A percentile compares a stretch with the other conserved stretches of the same genome.
phyloP scores from a whole-genome alignment of 2,888 invertebrate genomes.

The Mesorhabditis spiculigera region DNA sequence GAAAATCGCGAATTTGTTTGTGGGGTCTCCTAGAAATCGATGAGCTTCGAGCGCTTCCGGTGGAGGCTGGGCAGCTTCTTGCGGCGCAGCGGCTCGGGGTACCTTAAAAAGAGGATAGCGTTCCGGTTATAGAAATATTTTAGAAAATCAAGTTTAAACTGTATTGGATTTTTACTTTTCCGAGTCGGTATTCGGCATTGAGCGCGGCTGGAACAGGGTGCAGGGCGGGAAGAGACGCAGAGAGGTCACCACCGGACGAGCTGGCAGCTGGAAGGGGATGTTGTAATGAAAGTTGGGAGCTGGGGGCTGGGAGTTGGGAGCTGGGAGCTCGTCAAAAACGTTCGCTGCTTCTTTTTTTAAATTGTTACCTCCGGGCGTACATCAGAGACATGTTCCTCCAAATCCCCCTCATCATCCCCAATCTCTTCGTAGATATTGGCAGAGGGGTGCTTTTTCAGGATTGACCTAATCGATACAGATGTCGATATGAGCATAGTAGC shows the following conservation, averaged over 20 bases:
- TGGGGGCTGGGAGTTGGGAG: too few relatives aligned
- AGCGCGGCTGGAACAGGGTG: not conserved
- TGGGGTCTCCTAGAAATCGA: not conserved
- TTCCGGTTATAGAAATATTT: too few relatives aligned
- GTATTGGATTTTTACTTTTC: too few relatives aligned
- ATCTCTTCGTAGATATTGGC: constrained; percentile 4
- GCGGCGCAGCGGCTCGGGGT: not conserved
- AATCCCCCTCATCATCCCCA: not conserved
- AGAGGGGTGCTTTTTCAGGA: not conserved
- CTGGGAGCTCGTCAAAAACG: too few relatives aligned
- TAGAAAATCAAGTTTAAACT: too few relatives aligned
- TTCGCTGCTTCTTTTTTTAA: too few relatives aligned
- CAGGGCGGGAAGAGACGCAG: not conserved
- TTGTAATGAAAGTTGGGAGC: too few relatives aligned
- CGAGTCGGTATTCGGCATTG: too few relatives aligned
- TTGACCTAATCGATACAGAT: not conserved
- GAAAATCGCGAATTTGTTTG: not conserved
- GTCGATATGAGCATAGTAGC: too few relatives aligned
- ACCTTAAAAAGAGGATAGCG: not conserved
- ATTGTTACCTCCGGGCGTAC: too few relatives aligned
- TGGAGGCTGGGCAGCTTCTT: constrained; percentile 2
- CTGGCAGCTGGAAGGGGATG: not conserved
- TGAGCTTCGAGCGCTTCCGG: not conserved
- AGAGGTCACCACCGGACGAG: not conserved
- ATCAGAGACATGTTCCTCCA: too few relatives aligned